phyloP scores from a whole-genome alignment of 2,888 invertebrate genomes.

The Hoplodrina blanda region DNA sequence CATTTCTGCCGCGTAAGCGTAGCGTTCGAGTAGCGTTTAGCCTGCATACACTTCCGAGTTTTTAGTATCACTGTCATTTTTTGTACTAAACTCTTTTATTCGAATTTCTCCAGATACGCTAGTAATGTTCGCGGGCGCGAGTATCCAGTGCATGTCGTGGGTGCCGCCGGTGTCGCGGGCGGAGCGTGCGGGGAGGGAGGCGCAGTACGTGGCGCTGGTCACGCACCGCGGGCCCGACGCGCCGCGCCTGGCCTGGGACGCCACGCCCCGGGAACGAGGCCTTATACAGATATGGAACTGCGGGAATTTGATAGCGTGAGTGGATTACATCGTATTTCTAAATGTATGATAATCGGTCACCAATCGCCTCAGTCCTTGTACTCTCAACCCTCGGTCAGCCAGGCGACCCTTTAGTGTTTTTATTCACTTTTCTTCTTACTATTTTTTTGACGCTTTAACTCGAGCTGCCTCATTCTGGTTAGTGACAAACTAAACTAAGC shows the following conservation, averaged over 20 bases:
- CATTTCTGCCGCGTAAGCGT: background rate
- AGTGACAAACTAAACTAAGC: background rate
- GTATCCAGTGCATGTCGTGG: slow-evolving; percentile 91
- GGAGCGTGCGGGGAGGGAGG: slow-evolving; percentile 52
- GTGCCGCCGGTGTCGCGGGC: slow-evolving; percentile 71
- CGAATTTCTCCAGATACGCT: slow-evolving; percentile 26
- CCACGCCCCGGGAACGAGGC: slow-evolving; percentile 83
- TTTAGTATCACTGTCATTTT: background rate
- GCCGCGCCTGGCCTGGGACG: slow-evolving; percentile 81
- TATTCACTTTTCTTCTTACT: no score
- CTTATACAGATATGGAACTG: slow-evolving; percentile 94
- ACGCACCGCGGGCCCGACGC: slow-evolving; percentile 87
- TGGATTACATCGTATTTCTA: slow-evolving; percentile 1
- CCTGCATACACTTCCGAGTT: no score
- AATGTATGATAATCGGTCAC: no score
- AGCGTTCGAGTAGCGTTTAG: background rate
- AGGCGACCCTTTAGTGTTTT: no score
- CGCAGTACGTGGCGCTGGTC: slow-evolving; percentile 91
- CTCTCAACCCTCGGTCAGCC: no score
- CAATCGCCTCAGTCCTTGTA: no score
- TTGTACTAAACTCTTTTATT: no score
- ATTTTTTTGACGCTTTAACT: background rate
- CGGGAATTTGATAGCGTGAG: slow-evolving; percentile 83
- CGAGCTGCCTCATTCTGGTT: background rate
- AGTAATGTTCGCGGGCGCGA: slow-evolving; percentile 89